Conservation (phyloP, 2,113 vertebrate genomes). For the Varanus komodoensis region DNA sequence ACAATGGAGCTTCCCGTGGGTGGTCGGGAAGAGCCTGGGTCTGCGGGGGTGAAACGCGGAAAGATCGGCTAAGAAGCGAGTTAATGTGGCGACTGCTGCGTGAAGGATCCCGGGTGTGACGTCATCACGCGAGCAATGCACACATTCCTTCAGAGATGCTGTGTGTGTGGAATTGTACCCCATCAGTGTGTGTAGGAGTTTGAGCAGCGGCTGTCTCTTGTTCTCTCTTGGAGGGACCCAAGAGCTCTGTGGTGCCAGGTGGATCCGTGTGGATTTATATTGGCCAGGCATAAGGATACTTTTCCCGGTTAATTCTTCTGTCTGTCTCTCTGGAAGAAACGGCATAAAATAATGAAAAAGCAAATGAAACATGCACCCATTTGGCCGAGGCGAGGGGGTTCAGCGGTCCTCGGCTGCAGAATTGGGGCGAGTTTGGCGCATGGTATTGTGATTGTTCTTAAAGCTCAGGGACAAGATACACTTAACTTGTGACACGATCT, state of each 20-base stretch:
- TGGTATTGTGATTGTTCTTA: background rate
- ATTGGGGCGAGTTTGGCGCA: background rate
- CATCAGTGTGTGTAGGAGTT: no score
- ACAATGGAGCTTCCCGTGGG: no score
- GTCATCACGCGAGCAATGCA: no score
- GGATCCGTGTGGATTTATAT: background rate
- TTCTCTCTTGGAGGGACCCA: background rate
- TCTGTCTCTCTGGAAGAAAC: background rate
- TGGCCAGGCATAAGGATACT: no score
- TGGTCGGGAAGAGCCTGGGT: no score
- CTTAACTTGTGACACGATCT: background rate
- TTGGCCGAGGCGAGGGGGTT: background rate
- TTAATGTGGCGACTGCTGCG: no score
- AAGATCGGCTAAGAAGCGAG: no score
- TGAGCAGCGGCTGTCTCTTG: no score
- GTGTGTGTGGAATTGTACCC: no score
- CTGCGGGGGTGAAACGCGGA: no score
- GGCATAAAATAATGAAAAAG: background rate
- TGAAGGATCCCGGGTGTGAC: no score
- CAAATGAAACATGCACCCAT: background rate
- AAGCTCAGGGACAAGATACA: background rate
- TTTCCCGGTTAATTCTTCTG: background rate
- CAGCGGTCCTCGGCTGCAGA: background rate
- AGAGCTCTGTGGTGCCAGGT: background rate
- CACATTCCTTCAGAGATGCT: no score